Evolutionary conservation across 2,888 invertebrate species (phyloP), one percentile per base, ranked within the genome.

Genomic region (Hypomecis atomaria): DNA sequence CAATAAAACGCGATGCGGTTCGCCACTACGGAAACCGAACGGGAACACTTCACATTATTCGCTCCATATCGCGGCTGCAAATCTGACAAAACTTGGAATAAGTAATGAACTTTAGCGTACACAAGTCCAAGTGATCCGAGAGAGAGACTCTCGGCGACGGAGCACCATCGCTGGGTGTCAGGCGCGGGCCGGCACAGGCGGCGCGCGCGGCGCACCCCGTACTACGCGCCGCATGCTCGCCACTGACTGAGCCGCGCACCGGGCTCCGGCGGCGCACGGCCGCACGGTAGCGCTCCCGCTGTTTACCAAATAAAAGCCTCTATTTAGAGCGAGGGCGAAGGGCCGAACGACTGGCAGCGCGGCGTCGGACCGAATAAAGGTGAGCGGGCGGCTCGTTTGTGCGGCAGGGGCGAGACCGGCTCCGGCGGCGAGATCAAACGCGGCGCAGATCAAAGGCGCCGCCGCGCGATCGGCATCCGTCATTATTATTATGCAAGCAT

Each of bases 401-500:
- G 88, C 82, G 85, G 87, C 86, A 86, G 89, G 88, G 88, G 89
- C 89, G 87, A 83, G 89, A 88, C 90, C 89, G 89, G 90, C 89
- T 88, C 85, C 82, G 88, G 86, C 91, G 90, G 92, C 85, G 82
- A 92, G 89, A 92, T 92, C 92, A 92, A 92, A 92, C 80, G 90
- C 84, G 82, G 83, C 85, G 84, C 87, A 87, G 92, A 92, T 92
- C 92, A 92, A 92, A 92, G 90, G 88, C 76, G 87, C 92, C 92
- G 92, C 91, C 87, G 89, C 91, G 92, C 92, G 92, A 92, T 92
- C 92, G 92, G 92, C 92, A 92, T 92, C 92, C 92, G 92, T 92
- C 92, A 92, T 92, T 92, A 92, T 92, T 92, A 92, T 92, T 92
- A 92, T 92, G 92, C 92, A 92, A 92, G 92, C 92, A 92, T 92